These are phyloP conservation scores for Anableps anableps DNA, from an alignment of 2,797 vertebrate species.

Conservation along the genomic window DNA sequence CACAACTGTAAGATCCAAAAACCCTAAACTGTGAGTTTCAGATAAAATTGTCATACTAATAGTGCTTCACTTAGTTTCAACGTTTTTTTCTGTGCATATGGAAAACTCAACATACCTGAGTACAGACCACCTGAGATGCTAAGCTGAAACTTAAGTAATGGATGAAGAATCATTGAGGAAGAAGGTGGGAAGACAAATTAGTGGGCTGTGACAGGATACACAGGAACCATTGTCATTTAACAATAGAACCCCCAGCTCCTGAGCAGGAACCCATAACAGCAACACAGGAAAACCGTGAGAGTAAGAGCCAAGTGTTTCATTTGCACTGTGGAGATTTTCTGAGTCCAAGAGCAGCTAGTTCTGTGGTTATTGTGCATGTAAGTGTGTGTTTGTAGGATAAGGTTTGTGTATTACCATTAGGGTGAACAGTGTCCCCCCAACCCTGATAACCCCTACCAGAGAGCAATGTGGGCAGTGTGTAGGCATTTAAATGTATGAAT, in stretches of 20 bases:
- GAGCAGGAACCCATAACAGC: slow-evolving; percentile 80
- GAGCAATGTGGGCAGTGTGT: slow-evolving; percentile 29
- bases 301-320: slow-evolving; percentile 54
- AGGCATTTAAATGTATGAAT: slow-evolving; percentile 19
- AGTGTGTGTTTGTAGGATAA: slow-evolving; percentile 10
- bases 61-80: not conserved
- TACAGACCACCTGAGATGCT: slow-evolving; percentile 42
- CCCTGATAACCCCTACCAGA: slow-evolving; percentile 47
- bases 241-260: slow-evolving; percentile 69
- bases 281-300: slow-evolving; percentile 71
- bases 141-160: slow-evolving; percentile 34
- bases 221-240: slow-evolving; percentile 75
- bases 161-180: slow-evolving; percentile 37
- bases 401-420: slow-evolving; percentile 5
- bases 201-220: slow-evolving; percentile 62
- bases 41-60: not conserved
- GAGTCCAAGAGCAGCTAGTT: slow-evolving; percentile 61
- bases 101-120: slow-evolving; percentile 44
- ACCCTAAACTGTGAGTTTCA: not conserved
- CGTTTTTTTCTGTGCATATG: slow-evolving; percentile 1
- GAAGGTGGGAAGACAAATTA: slow-evolving; percentile 56
- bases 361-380: slow-evolving; percentile 28
- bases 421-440: slow-evolving; percentile 38
- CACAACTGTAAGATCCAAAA: not conserved
- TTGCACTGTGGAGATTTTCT: slow-evolving; percentile 40